phyloP scores from a whole-genome alignment of 1,140 invertebrate species.

The Scaptomyza hsui region DNA sequence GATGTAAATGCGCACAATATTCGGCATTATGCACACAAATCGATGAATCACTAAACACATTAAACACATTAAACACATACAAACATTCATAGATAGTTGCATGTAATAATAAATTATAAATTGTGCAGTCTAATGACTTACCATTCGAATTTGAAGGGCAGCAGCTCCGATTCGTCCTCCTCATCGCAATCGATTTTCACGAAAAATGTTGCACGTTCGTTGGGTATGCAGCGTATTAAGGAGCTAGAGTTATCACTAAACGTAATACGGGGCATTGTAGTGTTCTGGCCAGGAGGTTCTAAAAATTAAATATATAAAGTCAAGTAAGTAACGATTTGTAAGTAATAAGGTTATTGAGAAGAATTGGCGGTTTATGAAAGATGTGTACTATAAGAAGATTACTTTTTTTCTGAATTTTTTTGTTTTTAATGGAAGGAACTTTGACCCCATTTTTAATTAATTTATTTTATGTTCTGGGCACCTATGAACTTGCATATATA shows the following conservation, averaged over 20 bases:
- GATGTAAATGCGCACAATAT: conserved; percentile 71
- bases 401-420: too few relatives aligned
- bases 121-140: conserved; percentile 58
- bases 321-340: not conserved
- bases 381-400: too few relatives aligned
- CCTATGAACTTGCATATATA: too few relatives aligned
- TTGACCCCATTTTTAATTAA: too few relatives aligned
- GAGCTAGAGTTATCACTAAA: conserved; percentile 82
- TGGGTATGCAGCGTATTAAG: conserved; percentile 76
- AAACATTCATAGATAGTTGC: conserved; percentile 15
- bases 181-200: conserved; percentile 83
- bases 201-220: conserved; percentile 81
- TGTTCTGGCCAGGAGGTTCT: conserved; percentile 57
- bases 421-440: too few relatives aligned
- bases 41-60: conserved; percentile 55
- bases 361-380: too few relatives aligned
- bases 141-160: conserved; percentile 83
- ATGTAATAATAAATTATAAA: conserved; percentile 6
- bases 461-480: too few relatives aligned
- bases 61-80: conserved; percentile 19
- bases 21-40: conserved; percentile 60
- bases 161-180: conserved; percentile 66
- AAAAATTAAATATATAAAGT: not conserved
- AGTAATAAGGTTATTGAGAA: too few relatives aligned
- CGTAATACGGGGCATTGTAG: conserved; percentile 54